Percentiles rank a stretch among this genome's conserved stretches.
phyloP scores from a whole-genome alignment of 1,140 invertebrate species.

The Papilio polytes region DNA sequence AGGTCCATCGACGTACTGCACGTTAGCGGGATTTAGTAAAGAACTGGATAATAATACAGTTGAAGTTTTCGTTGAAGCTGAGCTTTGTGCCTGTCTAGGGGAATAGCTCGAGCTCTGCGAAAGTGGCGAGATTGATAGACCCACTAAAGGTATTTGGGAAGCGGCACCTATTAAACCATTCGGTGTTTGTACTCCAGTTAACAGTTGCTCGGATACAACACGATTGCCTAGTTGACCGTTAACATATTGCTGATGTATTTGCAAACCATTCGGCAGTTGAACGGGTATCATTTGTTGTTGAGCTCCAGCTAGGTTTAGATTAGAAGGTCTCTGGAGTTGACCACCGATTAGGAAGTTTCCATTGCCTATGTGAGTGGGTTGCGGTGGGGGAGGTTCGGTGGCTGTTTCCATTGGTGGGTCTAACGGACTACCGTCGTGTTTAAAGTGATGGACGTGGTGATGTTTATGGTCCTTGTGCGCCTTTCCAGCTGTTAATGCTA shows the following conservation, averaged over 20 bases:
- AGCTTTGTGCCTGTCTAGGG: constrained; percentile 45
- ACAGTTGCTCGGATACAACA: constrained; percentile 85
- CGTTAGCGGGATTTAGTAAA: constrained; percentile 82
- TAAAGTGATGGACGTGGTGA: constrained; percentile 91
- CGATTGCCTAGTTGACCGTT: constrained; percentile 86
- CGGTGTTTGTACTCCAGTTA: constrained; percentile 65
- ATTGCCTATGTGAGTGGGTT: constrained; percentile 78
- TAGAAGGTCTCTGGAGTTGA: constrained; percentile 88
- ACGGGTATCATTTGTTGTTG: constrained; percentile 81
- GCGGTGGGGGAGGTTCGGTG: constrained; percentile 84
- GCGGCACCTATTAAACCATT: constrained; percentile 46
- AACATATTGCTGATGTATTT: constrained; percentile 84
- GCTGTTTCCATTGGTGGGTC: constrained; percentile 81
- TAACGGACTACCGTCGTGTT: constrained; percentile 88
- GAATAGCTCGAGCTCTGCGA: constrained; percentile 50
- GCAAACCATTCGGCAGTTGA: constrained; percentile 74
- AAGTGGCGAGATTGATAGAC: constrained; percentile 47
- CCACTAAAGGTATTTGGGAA: constrained; percentile 51
- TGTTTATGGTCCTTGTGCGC: constrained; percentile 93
- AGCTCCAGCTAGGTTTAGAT: constrained; percentile 85
- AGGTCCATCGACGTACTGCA: constrained; percentile 85
- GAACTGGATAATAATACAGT: constrained; percentile 73
- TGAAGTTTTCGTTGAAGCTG: constrained; percentile 64
- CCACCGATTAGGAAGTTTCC: constrained; percentile 87
- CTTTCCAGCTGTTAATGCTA: constrained; percentile 91